Base-by-base conservation (phyloP, 2,888 invertebrate species). In the Ametastegia equiseti region DNA sequence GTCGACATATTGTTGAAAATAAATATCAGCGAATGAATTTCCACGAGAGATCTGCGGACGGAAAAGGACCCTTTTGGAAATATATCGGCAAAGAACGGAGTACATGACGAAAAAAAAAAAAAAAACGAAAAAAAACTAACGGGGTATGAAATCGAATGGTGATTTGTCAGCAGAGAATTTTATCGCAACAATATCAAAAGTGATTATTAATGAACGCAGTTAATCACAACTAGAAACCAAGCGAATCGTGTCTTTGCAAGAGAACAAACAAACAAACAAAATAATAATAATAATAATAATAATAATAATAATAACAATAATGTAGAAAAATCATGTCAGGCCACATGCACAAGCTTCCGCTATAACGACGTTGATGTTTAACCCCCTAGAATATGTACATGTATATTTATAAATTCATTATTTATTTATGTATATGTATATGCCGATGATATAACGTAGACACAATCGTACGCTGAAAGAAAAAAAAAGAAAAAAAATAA, bases 341-440 rank as follows among this genome's bases (percentile, higher is more conserved):
- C n/a, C n/a, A n/a, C 36, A 6, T 42, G 36, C 39, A 11, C 27
- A 71, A 27, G 45, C 69, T 71, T 71, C 69, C 69, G 69, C 69
- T 45, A 11, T 42, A 42, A 13, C n/a, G n/a, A 71, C 27, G 45
- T 45, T 15, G n/a, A 69, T 42, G 23, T 23, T n/a, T n/a, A n/a
- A 69, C 36, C 33, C 65, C n/a, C n/a, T n/a, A n/a, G n/a, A n/a
- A 33, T 65, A n/a, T n/a, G 19, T 36, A 39, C 36, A 33, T 65
- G 36, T 36, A 65, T 65, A 65, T 36, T 65, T 33, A 65, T 36
- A 65, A 65, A 65, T n/a, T n/a, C n/a, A n/a, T 36, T 65, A 65
- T 65, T 65, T 65, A 65, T 65, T 36, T 65, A 36, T 65, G 65
- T 65, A 36, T 65, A n/a, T n/a, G 36, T 63, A 65, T 36, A 65